Conservation (phyloP, 2,797 vertebrate genomes). For the Petrocephalus sullivani region DNA sequence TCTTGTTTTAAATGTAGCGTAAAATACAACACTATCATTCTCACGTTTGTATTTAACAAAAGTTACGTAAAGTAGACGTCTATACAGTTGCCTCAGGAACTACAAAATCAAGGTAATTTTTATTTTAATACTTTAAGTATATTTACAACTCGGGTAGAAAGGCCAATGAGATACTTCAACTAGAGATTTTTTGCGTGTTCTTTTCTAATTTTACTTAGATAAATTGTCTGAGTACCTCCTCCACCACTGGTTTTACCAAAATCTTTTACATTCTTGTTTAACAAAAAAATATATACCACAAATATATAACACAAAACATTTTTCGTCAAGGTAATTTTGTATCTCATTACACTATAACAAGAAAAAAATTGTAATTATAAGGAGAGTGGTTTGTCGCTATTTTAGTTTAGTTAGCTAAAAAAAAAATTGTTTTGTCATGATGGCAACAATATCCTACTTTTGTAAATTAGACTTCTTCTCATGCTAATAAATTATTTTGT, state of each 20-base stretch:
- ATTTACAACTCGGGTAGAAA: neutral
- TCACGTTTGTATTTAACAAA: neutral
- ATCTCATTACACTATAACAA: neutral
- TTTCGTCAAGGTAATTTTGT: neutral
- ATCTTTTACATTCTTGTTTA: neutral
- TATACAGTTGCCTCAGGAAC: neutral
- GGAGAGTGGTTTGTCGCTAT: neutral
- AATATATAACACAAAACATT: neutral
- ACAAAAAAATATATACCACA: neutral
- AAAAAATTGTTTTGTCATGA: neutral
- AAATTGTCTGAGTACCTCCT: neutral
- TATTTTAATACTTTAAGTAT: neutral
- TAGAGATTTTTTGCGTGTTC: neutral
- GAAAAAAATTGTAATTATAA: neutral
- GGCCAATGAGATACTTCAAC: neutral
- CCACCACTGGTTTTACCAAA: neutral
- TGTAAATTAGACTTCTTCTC: neutral
- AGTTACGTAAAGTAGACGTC: neutral
- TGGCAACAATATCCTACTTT: neutral
- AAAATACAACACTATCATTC: neutral
- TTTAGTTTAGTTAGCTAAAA: no score
- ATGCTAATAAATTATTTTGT: neutral
- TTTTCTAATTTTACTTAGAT: neutral
- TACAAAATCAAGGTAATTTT: neutral
- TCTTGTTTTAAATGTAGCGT: neutral